Evolutionary conservation across 2,113 vertebrate species (phyloP), one percentile per base, ranked within the genome.

Genomic region (Tauraco erythrolophus): DNA sequence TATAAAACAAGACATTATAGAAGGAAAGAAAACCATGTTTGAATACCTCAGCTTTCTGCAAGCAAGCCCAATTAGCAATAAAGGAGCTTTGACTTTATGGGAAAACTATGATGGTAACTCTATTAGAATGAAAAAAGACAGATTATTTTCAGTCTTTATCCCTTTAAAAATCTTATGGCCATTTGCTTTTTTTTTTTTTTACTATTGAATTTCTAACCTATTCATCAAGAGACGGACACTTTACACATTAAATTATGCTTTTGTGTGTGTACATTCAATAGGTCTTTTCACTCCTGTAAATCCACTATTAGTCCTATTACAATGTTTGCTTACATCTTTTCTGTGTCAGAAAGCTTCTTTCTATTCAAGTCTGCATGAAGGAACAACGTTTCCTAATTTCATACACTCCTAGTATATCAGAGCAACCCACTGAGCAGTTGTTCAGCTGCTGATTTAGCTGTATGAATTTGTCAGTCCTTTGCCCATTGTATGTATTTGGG

Each of bases 301-400:
- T 75, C 70, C 77, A 41, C 86, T 84, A 70, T 91, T 93, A 97
- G 95, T 92, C 88, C 48, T 80, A 60, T 89, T 75, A 84, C 85
- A 69, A 43, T 4, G 5, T 96, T 92, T 94, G 72, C 71, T 94
- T 94, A 94, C 11, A 13, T 88, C 78, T 92, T 81, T 90, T 95
- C 56, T 76, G 53, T 84, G 84, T 92, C 72, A 84, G 95, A 69
- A 96, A 95, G 79, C 84, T 94, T 93, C 78, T 84, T 95, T 81
- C 74, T 92, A 79, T 94, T 95, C 89, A 96, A 31, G 68, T 33
- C 60, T 87, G 69, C 57, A 33, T 53, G 72, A 90, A 95, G 61
- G 74, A 69, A 91, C 83, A 88, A 84, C 85, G 65, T 95, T 95
- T 96, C 65, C 84, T 92, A 82, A 95, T 96, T 95, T 94, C 89